phyloP scores from a whole-genome alignment of 2,113 vertebrate species.

The Hemiscyllium ocellatum region DNA sequence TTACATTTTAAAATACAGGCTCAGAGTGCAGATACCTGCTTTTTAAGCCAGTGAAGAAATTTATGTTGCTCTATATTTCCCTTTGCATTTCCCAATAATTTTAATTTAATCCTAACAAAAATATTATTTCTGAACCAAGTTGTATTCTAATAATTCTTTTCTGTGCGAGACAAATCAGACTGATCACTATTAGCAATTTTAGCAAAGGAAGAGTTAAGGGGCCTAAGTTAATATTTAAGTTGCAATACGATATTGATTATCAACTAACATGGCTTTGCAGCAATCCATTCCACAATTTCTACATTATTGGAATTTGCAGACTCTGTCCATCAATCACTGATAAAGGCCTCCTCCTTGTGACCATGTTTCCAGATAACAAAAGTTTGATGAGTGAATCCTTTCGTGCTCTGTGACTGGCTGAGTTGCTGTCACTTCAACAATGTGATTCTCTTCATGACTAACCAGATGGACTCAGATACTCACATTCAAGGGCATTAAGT shows the following conservation, averaged over 20 bases:
- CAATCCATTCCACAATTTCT: constrained; percentile 30
- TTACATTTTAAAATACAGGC: not conserved
- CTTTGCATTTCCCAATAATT: not conserved
- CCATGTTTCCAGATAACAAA: constrained; percentile 18
- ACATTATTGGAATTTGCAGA: constrained; percentile 33
- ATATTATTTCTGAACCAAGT: not conserved
- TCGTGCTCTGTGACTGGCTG: not conserved
- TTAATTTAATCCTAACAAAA: not conserved
- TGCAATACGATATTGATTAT: not conserved
- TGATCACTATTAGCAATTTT: not conserved
- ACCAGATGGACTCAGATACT: not conserved
- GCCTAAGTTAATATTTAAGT: not conserved
- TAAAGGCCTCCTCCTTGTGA: not conserved
- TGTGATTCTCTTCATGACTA: not conserved
- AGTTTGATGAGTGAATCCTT: constrained; percentile 28
- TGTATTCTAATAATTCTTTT: not conserved
- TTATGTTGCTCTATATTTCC: not conserved
- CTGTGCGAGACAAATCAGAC: not conserved
- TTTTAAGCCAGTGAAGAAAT: not conserved
- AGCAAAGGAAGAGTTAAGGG: not conserved
- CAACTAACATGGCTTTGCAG: not conserved
- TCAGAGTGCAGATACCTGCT: not conserved
- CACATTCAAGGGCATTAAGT: constrained; percentile 13
- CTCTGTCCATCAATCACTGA: constrained; percentile 35
- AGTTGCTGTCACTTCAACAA: not conserved